Percentiles rank a stretch among this genome's conserved stretches.
Conservation (phyloP, 2,888 invertebrate genomes). For the Acanthoscelides obtectus region DNA sequence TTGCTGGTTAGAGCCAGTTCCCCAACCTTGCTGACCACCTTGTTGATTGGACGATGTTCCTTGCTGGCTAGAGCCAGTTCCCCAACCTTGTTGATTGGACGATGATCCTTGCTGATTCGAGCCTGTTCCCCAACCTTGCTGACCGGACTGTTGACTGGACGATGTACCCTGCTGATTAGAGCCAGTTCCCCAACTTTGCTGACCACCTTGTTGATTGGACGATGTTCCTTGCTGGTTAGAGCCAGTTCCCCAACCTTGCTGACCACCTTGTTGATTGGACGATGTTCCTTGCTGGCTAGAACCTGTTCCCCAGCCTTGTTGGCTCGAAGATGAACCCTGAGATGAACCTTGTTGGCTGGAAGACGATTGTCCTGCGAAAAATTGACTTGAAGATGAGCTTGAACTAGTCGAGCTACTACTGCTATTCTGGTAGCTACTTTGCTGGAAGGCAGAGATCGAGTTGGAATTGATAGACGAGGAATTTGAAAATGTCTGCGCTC, state of each 20-base stretch:
- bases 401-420: conserved; percentile 9
- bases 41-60: conserved; percentile 14
- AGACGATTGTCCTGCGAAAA: background rate
- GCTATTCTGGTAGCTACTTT: conserved; percentile 18
- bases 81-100: conserved; percentile 12
- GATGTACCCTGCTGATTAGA: background rate
- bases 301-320: background rate
- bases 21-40: conserved; percentile 13
- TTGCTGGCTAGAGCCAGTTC: conserved; percentile 12
- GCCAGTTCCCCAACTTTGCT: background rate
- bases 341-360: background rate
- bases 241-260: background rate
- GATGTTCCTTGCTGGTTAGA: background rate
- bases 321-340: background rate
- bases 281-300: background rate
- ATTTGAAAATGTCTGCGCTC: conserved; percentile 4
- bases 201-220: background rate
- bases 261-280: background rate
- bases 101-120: conserved; percentile 17
- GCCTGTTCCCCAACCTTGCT: background rate
- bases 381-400: conserved; percentile 3
- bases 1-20: conserved; percentile 10
- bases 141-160: background rate
- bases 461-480: conserved; percentile 16
- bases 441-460: conserved; percentile 19